phyloP scores from a whole-genome alignment of 2,113 vertebrate species.

The Forbesichthys agassizii region DNA sequence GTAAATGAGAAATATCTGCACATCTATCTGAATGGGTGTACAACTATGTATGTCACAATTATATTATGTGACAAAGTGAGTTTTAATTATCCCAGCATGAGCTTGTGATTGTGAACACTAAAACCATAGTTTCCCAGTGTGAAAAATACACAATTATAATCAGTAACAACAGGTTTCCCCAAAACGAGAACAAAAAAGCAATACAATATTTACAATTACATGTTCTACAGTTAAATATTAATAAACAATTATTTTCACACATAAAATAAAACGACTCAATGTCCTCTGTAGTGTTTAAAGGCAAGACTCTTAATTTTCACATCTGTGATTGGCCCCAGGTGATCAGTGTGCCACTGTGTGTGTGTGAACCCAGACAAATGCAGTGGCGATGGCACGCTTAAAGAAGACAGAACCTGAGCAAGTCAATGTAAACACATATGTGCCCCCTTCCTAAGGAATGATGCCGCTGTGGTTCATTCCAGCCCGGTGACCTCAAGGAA shows the following conservation, averaged over 20 bases:
- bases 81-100: constrained; percentile 11
- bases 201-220: constrained; percentile 49
- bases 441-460: constrained; percentile 6
- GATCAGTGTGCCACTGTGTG: constrained; percentile 37
- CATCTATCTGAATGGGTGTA: too few relatives aligned
- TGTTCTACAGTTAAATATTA: constrained; percentile 50
- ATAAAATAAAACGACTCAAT: constrained; percentile 25
- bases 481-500: constrained; percentile 28
- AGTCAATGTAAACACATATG: constrained; percentile 27
- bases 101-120: too few relatives aligned
- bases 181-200: constrained; percentile 26
- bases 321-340: constrained; percentile 31
- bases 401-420: constrained; percentile 33
- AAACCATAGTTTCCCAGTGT: too few relatives aligned
- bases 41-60: too few relatives aligned
- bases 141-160: constrained; percentile 27
- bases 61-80: neutral
- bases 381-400: constrained; percentile 46
- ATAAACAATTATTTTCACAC: constrained; percentile 18
- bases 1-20: too few relatives aligned
- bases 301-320: constrained; percentile 35
- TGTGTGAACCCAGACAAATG: constrained; percentile 30
- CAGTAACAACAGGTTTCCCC: constrained; percentile 24
- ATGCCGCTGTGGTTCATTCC: constrained; percentile 12
- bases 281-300: constrained; percentile 57